These are phyloP conservation scores for Styela clava DNA, from an alignment of 23 tunicate species.

Conservation along the genomic window DNA sequence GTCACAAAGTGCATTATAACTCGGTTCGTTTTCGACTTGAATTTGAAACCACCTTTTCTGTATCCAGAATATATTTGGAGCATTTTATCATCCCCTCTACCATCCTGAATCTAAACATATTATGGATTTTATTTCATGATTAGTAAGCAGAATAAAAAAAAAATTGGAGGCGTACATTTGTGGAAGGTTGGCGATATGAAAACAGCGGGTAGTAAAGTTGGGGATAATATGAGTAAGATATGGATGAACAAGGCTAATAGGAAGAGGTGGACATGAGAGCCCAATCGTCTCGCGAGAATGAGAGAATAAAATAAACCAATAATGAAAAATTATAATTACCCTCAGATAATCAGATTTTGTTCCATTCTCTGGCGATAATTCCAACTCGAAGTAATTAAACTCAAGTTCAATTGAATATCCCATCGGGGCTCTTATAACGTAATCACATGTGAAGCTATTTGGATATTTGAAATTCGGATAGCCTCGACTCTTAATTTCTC, in stretches of 20 bases:
- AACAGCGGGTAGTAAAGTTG: too few species aligned
- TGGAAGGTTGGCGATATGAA: too few species aligned
- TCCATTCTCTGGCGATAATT: not conserved
- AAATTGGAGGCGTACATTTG: too few species aligned
- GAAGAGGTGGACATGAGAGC: too few species aligned
- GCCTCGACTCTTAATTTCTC: not conserved
- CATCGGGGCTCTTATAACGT: not conserved
- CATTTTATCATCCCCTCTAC: not conserved
- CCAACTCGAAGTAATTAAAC: not conserved
- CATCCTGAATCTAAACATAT: not conserved
- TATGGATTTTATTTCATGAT: too few species aligned
- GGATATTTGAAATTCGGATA: not conserved
- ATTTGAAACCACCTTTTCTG: not conserved
- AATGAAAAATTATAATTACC: too few species aligned
- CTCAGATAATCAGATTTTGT: not conserved
- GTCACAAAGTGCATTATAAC: not conserved
- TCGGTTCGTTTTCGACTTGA: not conserved
- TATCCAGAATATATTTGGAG: not conserved
- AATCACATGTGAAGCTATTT: not conserved
- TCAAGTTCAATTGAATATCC: not conserved
- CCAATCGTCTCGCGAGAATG: too few species aligned
- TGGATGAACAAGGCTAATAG: too few species aligned
- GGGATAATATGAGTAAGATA: too few species aligned
- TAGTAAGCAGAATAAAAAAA: too few species aligned
- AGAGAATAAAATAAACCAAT: too few species aligned